Base-by-base conservation (phyloP, 1,140 invertebrate species). In the Achatina immaculata region DNA sequence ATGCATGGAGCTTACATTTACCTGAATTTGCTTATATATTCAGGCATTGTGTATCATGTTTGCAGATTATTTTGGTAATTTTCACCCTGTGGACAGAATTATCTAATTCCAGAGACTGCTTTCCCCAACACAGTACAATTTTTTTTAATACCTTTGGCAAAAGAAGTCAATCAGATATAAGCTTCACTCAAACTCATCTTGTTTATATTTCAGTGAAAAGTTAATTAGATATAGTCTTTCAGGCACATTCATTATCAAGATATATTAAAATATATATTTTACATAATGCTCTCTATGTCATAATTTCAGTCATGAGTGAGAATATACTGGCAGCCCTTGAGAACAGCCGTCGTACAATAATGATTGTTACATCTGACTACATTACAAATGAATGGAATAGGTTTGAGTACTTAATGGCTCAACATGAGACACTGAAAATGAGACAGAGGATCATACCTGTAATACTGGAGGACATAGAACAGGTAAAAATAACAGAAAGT, bases 341-440 rank as follows among this genome's bases (percentile, higher is more conserved):
- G 38, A 83, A 84, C 7, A 87, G 86, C n/a, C 72, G 87, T 24
- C 45, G 88, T 42, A 88, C 86, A 2, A 88, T 89, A 31, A 62
- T 89, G 16, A 65, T 89, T 11, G 51, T 89, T 0, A 84, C 87
- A 0, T 83, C 83, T 19, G 73, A 84, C 31, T 89, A 86, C 66
- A 68, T 88, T 2, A 69, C 84, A n/a, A 89, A 85, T 51, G 88
- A 89, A 62, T 89, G 84, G 68, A 86, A 83, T 78, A 84, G 81
- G 40, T 86, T 88, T 65, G 88, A 89, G 76, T 89, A 86, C 65
- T 85, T 88, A 55, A 83, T 84, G 28, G 88, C 88, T 1, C 86
- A 87, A 62, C 78, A 85, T 14, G 86, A 88, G 81, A 87, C 87
- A 83, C 65, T 89, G 11, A 88, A 86, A 45, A 51, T 82, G 28